A percentile compares a stretch with the other conserved stretches of the same genome.
phyloP scores from a whole-genome alignment of 2,888 invertebrate genomes.

The Trichopoda pennipes region DNA sequence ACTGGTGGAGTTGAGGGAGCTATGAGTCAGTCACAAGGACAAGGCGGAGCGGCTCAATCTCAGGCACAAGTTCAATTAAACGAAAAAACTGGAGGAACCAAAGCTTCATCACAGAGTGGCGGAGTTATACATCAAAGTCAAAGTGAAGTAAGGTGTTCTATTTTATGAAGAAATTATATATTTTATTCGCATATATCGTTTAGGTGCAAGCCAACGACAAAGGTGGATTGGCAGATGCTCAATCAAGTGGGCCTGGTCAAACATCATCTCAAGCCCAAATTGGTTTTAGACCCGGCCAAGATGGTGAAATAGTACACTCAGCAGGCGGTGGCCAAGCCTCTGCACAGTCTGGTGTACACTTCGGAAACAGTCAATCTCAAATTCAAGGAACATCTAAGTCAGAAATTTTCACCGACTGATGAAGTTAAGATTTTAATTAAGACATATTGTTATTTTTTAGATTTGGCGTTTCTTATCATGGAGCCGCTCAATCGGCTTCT shows the following conservation, averaged over 20 bases:
- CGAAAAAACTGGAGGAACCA: slow-evolving; percentile 88
- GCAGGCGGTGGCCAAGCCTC: slow-evolving; percentile 89
- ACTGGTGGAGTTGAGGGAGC: slow-evolving; percentile 88
- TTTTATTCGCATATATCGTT: neutral
- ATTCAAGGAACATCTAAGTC: slow-evolving; percentile 88
- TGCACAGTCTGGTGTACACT: slow-evolving; percentile 88
- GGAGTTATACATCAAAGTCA: slow-evolving; percentile 87
- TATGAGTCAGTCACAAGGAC: slow-evolving; percentile 88
- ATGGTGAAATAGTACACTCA: slow-evolving; percentile 81
- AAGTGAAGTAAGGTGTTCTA: slow-evolving; percentile 75
- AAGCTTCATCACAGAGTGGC: slow-evolving; percentile 88
- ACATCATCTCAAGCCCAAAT: slow-evolving; percentile 95
- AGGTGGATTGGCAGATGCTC: slow-evolving; percentile 92
- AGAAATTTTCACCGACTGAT: neutral
- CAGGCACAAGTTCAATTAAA: slow-evolving; percentile 89
- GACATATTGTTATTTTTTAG: slow-evolving; percentile 76
- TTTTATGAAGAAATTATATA: neutral
- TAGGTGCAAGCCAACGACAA: slow-evolving; percentile 90
- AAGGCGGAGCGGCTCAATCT: slow-evolving; percentile 87
- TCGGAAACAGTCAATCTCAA: slow-evolving; percentile 91
- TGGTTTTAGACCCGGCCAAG: slow-evolving; percentile 89
- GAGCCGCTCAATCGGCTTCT: slow-evolving; percentile 91
- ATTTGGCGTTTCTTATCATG: slow-evolving; percentile 88
- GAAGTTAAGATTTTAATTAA: neutral
- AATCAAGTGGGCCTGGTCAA: slow-evolving; percentile 91